Base-by-base conservation (phyloP, 92 coral and sea anemone species). In the Siderastrea radians region DNA sequence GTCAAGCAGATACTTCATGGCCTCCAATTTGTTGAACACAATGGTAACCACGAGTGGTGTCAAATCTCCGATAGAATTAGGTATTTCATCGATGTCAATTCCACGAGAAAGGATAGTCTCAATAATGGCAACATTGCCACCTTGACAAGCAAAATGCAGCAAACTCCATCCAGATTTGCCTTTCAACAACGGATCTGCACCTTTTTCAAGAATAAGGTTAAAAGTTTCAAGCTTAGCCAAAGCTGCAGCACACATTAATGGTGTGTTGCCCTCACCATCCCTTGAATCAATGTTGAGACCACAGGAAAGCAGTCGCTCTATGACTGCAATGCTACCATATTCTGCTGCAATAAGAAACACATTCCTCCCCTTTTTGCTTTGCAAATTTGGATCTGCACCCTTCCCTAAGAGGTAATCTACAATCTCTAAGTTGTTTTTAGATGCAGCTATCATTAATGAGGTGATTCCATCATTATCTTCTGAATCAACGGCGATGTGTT, bases 241-340 rank as follows among this genome's bases (percentile, higher is more conserved):
- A 2, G 38, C 55, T 7, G 77, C 60, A n/a, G 77, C 77, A 7
- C 3, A 1, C 77, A 65, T 65, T 65, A 65, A 17, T 38, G 70
- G 2, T 17, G 70, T 65, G 3, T 0, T 2, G 14, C 45, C 70
- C 4, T 65, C 47, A 5, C 12, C 70, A 65, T 65, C 70, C 19
- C 70, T 7, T 65, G 70, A 65, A 65, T 65, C 70, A 65, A 65
- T 65, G 70, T 65, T 11, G 11, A 65, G 0, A 65, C 70, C 70
- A 65, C 44, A 61, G 2, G 43, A 61, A 61, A 61, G 66, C 26
- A 61, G 19, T 61, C 26, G 66, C 66, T 14, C 6, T 26, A 65
- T 65, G 13, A 65, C 13, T 7, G 44, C 70, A 65, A 38, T 65
- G 70, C 48, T 17, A 5, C 70, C 48, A 59, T 13, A 13, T 19